These are phyloP conservation scores for Gobionotothen gibberifrons DNA, from an alignment of 2,797 vertebrate genomes.

Conservation along the genomic window DNA sequence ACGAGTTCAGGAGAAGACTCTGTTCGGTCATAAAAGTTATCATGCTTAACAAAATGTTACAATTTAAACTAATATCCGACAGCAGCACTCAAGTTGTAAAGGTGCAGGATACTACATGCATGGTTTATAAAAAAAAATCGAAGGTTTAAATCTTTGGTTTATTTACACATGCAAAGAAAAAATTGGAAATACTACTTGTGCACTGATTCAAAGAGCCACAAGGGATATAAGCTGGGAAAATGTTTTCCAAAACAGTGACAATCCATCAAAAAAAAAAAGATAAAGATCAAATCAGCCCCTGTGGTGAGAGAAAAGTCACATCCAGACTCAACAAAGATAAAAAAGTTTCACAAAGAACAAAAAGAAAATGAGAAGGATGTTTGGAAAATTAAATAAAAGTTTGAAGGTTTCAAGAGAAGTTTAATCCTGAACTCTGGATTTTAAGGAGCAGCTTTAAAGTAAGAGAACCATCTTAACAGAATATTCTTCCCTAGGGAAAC, in stretches of 20 bases:
- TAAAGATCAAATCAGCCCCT: neutral
- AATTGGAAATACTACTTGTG: slow-evolving; percentile 11
- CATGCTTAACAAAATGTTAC: neutral
- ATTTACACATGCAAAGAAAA: slow-evolving; percentile 29
- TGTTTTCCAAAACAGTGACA: slow-evolving; percentile 5
- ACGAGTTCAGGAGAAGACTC: neutral
- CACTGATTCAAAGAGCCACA: slow-evolving; percentile 6
- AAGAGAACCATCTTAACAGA: neutral
- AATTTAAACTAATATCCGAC: neutral
- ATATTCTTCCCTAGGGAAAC: neutral
- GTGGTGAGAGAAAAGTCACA: slow-evolving; percentile 6
- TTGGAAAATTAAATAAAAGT: neutral
- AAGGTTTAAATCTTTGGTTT: neutral
- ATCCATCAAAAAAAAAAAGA: neutral
- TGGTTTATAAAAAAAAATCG: neutral
- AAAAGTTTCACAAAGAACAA: neutral
- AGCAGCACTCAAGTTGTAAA: neutral
- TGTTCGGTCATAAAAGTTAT: slow-evolving; percentile 4
- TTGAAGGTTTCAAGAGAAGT: neutral
- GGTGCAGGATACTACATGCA: neutral
- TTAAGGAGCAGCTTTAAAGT: neutral
- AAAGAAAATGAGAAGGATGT: neutral
- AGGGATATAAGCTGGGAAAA: neutral
- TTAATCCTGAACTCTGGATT: neutral
- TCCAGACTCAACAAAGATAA: neutral